Evolutionary conservation across 2,113 vertebrate genomes (phyloP).

Genomic region (Onychostoma macrolepis): DNA sequence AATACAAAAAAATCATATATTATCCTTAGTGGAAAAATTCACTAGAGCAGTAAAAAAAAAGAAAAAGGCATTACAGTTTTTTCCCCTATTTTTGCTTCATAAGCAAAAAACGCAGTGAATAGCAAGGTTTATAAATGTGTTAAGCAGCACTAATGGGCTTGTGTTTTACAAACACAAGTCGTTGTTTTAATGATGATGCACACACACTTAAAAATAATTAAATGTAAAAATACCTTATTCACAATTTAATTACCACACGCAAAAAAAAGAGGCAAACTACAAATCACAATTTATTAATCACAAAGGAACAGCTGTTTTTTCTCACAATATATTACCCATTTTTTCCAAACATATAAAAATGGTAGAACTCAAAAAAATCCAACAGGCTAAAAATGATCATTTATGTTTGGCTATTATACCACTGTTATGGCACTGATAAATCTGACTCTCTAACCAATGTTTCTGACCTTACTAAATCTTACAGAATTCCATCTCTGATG

Average conservation of each 20-base stretch:
- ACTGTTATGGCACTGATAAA: not conserved
- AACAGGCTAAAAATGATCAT: constrained; percentile 4
- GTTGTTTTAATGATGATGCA: not conserved
- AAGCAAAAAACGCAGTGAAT: constrained; percentile 1
- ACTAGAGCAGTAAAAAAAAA: constrained; percentile 13
- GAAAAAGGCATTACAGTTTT: not conserved
- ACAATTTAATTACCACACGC: constrained; percentile 3
- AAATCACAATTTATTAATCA: constrained; percentile 28
- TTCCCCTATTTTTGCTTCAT: not conserved
- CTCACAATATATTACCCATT: not conserved
- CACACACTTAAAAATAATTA: not conserved
- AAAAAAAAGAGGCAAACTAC: not conserved
- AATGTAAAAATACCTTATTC: not conserved
- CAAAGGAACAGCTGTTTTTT: constrained; percentile 9
- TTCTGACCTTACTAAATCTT: not conserved
- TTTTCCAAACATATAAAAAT: not conserved
- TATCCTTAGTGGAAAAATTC: not conserved
- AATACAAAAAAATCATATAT: constrained; percentile 11
- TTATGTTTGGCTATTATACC: not conserved
- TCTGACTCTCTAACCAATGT: not conserved
- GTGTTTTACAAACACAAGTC: not conserved
- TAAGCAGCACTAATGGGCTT: constrained; percentile 36
- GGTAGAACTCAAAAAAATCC: not conserved
- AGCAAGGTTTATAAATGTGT: constrained; percentile 1
- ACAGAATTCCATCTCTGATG: not conserved